Evolutionary conservation across 2,888 invertebrate species (phyloP), one percentile per base, ranked within the genome.

Genomic region (Melanostoma mellinum): DNA sequence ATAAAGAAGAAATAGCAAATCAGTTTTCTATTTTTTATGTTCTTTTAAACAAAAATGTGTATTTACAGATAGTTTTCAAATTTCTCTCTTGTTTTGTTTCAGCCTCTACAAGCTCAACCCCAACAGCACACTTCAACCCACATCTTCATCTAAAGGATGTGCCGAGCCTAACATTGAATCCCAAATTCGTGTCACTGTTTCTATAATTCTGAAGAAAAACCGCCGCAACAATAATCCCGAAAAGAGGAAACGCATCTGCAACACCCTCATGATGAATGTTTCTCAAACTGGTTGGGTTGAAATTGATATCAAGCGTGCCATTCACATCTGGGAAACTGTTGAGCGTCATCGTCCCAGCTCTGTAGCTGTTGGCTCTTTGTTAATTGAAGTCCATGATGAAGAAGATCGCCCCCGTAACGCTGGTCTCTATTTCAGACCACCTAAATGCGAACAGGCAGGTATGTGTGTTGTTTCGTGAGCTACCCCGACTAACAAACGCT

Each of bases 371-470:
- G 91, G 91, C 3, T 87, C 88, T 85, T 85, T 91, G 30, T 87
- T 90, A 88, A 89, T 91, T 68, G 91, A 91, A 86, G 90, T 91
- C 33, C 90, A 91, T 71, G 91, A 91, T 46, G 91, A 91, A 65
- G 91, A 91, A 82, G 91, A 90, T 77, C 89, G 89, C 68, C 91
- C 89, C 30, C 77, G 90, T 46, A 88, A 89, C 85, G 90, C 91
- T 42, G 91, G 91, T 10, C 87, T 88, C 10, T 90, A 88, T 87
- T 91, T 91, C 71, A 88, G 88, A 82, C 90, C 91, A 82, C 91
- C 91, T 78, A 89, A 89, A 87, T 91, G 91, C 84, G 90, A 90
- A 84, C 89, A 91, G 91, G 91, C 90, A 90, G 90, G 91, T 91
- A 90, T 88, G 90, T 90, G 91, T 90, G 90, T 89, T 88, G 91